Evolutionary conservation across 2,888 invertebrate genomes (phyloP).

Genomic region (Drosophila fulvimacula): DNA sequence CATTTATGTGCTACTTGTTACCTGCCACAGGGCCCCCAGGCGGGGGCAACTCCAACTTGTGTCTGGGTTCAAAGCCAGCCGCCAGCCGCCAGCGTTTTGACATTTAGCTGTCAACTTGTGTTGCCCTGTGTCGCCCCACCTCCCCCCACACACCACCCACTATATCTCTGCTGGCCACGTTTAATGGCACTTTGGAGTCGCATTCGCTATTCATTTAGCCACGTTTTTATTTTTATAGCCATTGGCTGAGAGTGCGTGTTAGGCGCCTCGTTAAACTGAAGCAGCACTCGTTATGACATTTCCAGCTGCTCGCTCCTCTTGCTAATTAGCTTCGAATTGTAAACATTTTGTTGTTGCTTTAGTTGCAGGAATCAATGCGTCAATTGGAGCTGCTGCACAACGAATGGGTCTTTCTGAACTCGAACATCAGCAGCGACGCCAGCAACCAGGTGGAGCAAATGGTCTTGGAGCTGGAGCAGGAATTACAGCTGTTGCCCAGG

Average conservation of each 20-base stretch:
- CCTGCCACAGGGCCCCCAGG: constrained; percentile 47
- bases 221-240: constrained; percentile 37
- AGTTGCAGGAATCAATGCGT: constrained; percentile 70
- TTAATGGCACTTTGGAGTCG: constrained; percentile 47
- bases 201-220: constrained; percentile 53
- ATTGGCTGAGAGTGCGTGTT: constrained; percentile 37
- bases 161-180: constrained; percentile 23
- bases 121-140: not conserved
- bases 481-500: constrained; percentile 7
- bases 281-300: constrained; percentile 32
- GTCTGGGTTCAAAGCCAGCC: constrained; percentile 44
- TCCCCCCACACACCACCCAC: not conserved
- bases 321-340: constrained; percentile 60
- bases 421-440: constrained; percentile 13
- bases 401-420: constrained; percentile 34
- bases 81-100: constrained; percentile 39
- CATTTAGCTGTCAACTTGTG: constrained; percentile 46
- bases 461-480: constrained; percentile 5
- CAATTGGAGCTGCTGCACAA: constrained; percentile 56
- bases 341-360: constrained; percentile 6
- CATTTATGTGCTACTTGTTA: constrained; percentile 79
- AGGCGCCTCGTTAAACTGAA: constrained; percentile 29
- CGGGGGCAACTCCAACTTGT: constrained; percentile 17
- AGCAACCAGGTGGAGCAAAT: not conserved
- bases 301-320: constrained; percentile 8